Base-by-base conservation (phyloP, 2,113 vertebrate genomes). In the Copsychus sechellarum region DNA sequence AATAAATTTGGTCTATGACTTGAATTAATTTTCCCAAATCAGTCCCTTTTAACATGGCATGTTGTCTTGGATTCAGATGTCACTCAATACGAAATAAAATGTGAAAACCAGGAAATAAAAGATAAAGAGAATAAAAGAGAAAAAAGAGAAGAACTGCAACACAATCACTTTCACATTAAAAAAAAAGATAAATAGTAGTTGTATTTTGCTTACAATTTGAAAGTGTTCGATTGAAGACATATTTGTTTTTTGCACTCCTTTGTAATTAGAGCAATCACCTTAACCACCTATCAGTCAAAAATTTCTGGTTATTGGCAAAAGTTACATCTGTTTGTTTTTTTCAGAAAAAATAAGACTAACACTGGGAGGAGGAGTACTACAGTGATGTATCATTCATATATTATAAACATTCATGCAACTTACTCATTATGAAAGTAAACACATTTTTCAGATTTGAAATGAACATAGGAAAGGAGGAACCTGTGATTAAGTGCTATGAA, bases 371-470 rank as follows among this genome's bases (percentile, higher is more conserved):
- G 19, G 2, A 67, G 4, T 25, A 64, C 56, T 81, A 11, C 24
- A 54, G 40, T 48, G 26, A 47, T 28, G 6, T 34, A 54, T 31
- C 9, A 65, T 76, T 88, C 18, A 54, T 58, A 47, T 54, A 91
- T 78, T 33, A 60, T n/a, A 73, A 64, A 14, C 24, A 66, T 60
- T 90, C 51, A 80, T 29, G 61, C 5, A 61, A 71, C 23, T 70
- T 67, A 47, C 38, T 76, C 3, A 1, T 58, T 81, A 85, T 36
- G 20, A 34, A 94, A 74, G 16, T 60, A 96, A 71, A 83, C 25
- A 70, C 40, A 88, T 79, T 93, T 93, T 94, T 92, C 36, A 71
- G 65, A 13, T 60, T 77, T 91, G 67, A 78, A 95, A 92, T 61
- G 29, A 87, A 76, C 48, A 84, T 25, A 31, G 23, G 34, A 95